These are phyloP conservation scores for Chiloscyllium punctatum DNA, from an alignment of 2,797 vertebrate genomes.

Conservation along the genomic window DNA sequence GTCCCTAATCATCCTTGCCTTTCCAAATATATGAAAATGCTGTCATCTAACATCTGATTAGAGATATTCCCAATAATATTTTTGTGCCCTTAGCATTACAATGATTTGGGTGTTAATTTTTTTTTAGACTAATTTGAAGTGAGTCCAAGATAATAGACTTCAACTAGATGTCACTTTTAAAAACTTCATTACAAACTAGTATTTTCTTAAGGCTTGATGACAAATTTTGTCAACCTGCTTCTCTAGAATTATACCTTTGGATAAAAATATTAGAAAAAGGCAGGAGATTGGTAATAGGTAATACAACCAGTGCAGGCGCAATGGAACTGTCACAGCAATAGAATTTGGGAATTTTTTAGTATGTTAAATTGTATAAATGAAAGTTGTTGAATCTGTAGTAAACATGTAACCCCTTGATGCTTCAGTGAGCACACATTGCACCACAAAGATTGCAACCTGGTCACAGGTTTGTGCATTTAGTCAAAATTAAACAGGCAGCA, in stretches of 20 bases:
- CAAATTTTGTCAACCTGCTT: neutral
- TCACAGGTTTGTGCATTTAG: neutral
- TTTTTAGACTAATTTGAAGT: too few species aligned
- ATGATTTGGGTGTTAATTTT: neutral
- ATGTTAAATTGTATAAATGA: neutral
- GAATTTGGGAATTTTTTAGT: neutral
- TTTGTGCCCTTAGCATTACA: neutral
- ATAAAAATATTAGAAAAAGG: too few species aligned
- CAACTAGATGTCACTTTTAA: neutral
- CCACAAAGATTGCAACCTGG: neutral
- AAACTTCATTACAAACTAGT: neutral
- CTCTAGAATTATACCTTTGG: neutral
- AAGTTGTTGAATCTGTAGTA: neutral
- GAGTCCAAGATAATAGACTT: too few species aligned
- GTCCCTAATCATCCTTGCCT: too few species aligned
- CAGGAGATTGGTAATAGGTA: too few species aligned
- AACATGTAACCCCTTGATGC: neutral
- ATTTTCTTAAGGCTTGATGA: neutral
- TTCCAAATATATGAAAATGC: too few species aligned
- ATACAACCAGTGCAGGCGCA: too few species aligned
- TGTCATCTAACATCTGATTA: too few species aligned
- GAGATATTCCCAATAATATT: too few species aligned
- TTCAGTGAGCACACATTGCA: neutral
- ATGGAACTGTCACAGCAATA: too few species aligned
- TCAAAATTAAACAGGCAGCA: neutral